A percentile compares a stretch with the other conserved stretches of the same genome.
These are phyloP conservation scores for Odontothrips loti DNA, from an alignment of 2,888 invertebrate genomes.

Conservation along the genomic window DNA sequence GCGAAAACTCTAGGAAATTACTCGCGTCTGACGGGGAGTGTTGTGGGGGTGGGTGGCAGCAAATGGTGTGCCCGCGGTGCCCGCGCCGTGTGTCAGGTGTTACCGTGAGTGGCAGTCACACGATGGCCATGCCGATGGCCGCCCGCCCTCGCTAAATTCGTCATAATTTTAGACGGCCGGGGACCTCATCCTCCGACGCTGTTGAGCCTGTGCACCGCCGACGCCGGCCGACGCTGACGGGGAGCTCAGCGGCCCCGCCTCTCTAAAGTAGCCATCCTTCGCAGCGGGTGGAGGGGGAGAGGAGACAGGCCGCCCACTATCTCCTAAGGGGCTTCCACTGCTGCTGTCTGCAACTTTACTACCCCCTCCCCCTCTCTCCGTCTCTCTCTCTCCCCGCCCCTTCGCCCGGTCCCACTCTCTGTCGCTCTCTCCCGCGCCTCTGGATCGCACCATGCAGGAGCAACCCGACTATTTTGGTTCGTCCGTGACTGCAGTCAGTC, in stretches of 20 bases:
- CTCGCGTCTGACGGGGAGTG: too few relatives aligned
- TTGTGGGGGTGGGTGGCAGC: not conserved
- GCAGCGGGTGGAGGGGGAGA: not conserved
- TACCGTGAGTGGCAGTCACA: not conserved
- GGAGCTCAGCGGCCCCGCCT: too few relatives aligned
- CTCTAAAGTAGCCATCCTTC: too few relatives aligned
- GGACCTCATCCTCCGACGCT: not conserved
- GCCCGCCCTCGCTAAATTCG: not conserved
- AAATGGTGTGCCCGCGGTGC: not conserved
- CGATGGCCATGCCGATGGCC: not conserved
- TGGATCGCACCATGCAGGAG: too few relatives aligned
- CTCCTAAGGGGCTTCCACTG: not conserved
- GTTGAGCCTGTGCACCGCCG: too few relatives aligned
- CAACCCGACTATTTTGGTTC: too few relatives aligned
- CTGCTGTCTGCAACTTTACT: not conserved
- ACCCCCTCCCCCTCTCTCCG: not conserved
- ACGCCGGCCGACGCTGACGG: too few relatives aligned
- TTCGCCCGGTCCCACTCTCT: not conserved
- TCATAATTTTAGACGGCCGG: slow-evolving; percentile 17
- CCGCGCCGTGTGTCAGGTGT: not conserved
- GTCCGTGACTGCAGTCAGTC: too few relatives aligned
- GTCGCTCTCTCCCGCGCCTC: not conserved
- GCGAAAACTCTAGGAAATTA: too few relatives aligned
- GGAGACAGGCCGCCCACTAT: not conserved
- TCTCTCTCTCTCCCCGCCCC: not conserved